Conservation (phyloP, 2,888 invertebrate species). For the Teleiodes luculella region DNA sequence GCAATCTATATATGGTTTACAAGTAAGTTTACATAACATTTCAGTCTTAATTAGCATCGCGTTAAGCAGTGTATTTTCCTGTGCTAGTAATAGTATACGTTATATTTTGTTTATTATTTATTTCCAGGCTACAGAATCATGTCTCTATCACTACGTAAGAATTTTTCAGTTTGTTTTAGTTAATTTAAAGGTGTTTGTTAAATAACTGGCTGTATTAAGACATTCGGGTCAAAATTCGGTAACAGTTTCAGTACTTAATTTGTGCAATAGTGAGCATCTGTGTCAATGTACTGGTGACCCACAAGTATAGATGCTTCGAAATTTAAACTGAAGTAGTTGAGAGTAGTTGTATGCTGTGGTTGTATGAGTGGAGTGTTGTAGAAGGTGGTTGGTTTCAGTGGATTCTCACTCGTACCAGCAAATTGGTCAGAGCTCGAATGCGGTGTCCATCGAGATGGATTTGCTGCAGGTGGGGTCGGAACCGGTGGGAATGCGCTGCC, state of each 20-base stretch:
- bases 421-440: conserved; percentile 53
- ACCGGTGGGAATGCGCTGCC: conserved; percentile 68
- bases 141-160: background rate
- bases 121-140: background rate
- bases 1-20: background rate
- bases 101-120: background rate
- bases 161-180: no score
- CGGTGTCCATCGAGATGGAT: conserved; percentile 65
- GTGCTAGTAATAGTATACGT: no score
- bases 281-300: conserved; percentile 1
- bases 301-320: background rate
- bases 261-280: conserved; percentile 2
- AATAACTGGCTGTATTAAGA: background rate
- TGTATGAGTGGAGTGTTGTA: background rate
- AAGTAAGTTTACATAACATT: conserved; percentile 10
- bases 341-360: background rate
- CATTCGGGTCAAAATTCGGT: background rate
- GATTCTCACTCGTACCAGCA: conserved; percentile 55
- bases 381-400: conserved; percentile 45
- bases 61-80: background rate
- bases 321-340: background rate
- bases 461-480: conserved; percentile 66
- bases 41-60: background rate
- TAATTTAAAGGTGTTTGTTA: no score
- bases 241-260: background rate